phyloP scores from a whole-genome alignment of 35 echinoderm and acorn worm species.

The Apostichopus californicus region DNA sequence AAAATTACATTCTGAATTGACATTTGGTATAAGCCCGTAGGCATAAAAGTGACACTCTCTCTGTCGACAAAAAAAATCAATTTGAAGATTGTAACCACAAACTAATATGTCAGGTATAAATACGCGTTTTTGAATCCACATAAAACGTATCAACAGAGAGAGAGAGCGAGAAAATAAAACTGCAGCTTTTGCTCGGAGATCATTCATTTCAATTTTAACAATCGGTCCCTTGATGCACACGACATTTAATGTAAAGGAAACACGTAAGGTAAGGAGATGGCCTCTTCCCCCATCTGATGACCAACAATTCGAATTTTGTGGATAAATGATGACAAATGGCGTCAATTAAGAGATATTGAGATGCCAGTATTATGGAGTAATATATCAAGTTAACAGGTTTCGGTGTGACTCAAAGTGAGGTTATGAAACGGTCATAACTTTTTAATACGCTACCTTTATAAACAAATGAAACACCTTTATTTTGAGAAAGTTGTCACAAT shows the following conservation, averaged over 20 bases:
- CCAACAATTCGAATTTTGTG: not conserved
- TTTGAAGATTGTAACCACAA: too few species aligned
- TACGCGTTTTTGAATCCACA: not conserved
- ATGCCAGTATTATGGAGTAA: not conserved
- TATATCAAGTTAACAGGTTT: not conserved
- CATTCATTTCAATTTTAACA: not conserved
- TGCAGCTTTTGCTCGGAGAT: not conserved
- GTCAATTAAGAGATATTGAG: not conserved
- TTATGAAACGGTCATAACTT: not conserved
- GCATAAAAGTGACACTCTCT: too few species aligned
- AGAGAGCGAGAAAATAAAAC: too few species aligned
- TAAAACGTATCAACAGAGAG: not conserved
- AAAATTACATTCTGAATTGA: too few species aligned
- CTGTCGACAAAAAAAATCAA: too few species aligned
- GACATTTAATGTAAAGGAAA: not conserved
- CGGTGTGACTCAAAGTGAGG: not conserved
- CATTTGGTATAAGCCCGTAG: too few species aligned
- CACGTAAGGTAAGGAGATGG: too few species aligned
- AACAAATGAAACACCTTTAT: constrained; percentile 13
- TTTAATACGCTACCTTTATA: not conserved
- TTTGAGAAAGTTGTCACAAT: not conserved
- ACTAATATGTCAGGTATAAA: too few species aligned
- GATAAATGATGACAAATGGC: not conserved
- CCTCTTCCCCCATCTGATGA: too few species aligned
- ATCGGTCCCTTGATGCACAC: not conserved